These are phyloP conservation scores for Micrasema longulum DNA, from an alignment of 1,140 invertebrate genomes.

Conservation along the genomic window DNA sequence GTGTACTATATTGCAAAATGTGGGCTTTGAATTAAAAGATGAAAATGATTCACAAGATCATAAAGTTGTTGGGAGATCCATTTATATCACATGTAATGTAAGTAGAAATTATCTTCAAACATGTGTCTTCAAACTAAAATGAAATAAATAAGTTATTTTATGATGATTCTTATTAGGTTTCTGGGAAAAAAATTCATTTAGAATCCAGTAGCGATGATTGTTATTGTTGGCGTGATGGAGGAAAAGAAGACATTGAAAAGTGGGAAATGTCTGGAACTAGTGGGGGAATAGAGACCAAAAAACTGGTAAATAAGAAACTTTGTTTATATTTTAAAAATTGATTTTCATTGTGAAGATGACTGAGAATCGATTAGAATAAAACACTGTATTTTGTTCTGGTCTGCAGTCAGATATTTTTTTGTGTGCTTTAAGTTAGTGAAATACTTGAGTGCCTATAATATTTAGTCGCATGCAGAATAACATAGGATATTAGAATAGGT, in stretches of 20 bases:
- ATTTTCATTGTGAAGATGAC: no score
- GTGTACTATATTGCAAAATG: slow-evolving; percentile 39
- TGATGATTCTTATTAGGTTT: slow-evolving; percentile 55
- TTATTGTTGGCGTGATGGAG: slow-evolving; percentile 58
- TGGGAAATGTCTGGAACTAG: slow-evolving; percentile 64
- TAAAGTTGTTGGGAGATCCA: slow-evolving; percentile 38
- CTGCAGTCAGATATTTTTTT: no score
- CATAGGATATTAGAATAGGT: no score
- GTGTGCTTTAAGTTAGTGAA: no score
- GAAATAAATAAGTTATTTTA: not conserved
- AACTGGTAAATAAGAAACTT: slow-evolving; percentile 55
- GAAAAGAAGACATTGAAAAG: slow-evolving; percentile 59
- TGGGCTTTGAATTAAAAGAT: slow-evolving; percentile 43
- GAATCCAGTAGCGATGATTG: slow-evolving; percentile 58
- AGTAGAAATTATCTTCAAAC: slow-evolving; percentile 30
- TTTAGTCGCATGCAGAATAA: no score
- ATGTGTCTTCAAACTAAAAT: not conserved
- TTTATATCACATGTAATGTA: slow-evolving; percentile 47
- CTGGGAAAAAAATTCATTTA: slow-evolving; percentile 61
- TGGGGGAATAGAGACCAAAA: slow-evolving; percentile 62
- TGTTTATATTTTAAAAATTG: no score
- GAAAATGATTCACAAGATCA: slow-evolving; percentile 9
- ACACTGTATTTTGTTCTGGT: no score
- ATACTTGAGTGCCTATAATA: no score
- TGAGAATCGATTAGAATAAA: no score